phyloP scores from a whole-genome alignment of 2,888 invertebrate species.

The Drosophila histrio region DNA sequence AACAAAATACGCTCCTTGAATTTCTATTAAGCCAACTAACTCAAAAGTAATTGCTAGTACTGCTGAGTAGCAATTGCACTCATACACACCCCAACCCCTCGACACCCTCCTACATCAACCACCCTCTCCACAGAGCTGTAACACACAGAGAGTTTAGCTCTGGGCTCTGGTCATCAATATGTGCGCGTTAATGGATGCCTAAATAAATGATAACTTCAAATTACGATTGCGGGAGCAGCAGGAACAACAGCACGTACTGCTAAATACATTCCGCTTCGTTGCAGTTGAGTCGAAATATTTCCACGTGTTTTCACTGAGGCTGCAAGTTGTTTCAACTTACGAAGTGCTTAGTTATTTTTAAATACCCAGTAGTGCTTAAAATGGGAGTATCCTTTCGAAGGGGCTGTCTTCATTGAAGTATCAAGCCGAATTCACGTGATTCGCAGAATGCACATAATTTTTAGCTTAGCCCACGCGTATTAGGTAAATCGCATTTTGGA shows the following conservation, averaged over 20 bases:
- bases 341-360: constrained; percentile 36
- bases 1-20: constrained; percentile 74
- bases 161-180: constrained; percentile 63
- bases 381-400: neutral
- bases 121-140: neutral
- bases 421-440: too few relatives aligned
- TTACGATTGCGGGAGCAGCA: constrained; percentile 65
- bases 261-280: constrained; percentile 73
- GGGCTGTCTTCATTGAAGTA: too few relatives aligned
- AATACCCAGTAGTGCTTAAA: neutral
- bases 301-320: constrained; percentile 63
- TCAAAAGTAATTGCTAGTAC: constrained; percentile 73
- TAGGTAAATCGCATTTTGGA: too few relatives aligned
- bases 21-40: constrained; percentile 76
- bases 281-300: constrained; percentile 73
- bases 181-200: constrained; percentile 78
- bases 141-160: constrained; percentile 1
- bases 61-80: constrained; percentile 55
- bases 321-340: constrained; percentile 35
- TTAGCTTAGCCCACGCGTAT: too few relatives aligned
- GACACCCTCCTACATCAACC: neutral
- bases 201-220: constrained; percentile 80
- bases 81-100: constrained; percentile 7
- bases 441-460: too few relatives aligned
- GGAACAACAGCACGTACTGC: constrained; percentile 59